Conservation (phyloP, 2,797 vertebrate species). For the Hydrolagus colliei region DNA sequence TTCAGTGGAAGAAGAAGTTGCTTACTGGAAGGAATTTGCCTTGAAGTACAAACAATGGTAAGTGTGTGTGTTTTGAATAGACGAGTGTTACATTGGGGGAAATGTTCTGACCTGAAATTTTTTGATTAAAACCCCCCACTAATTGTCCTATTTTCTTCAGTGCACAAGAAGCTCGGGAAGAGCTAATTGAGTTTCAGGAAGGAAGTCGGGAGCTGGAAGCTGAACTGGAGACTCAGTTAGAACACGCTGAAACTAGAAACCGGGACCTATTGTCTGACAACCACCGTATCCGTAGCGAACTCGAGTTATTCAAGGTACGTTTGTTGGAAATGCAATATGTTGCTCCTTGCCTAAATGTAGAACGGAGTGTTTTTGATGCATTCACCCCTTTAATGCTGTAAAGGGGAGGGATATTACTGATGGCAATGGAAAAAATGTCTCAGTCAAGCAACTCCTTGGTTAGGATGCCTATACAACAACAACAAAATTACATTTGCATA, state of each 20-base stretch:
- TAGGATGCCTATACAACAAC: no score
- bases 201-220: constrained; percentile 94
- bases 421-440: neutral
- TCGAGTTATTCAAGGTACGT: constrained; percentile 79
- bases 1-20: constrained; percentile 73
- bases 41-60: constrained; percentile 78
- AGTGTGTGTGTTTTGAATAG: neutral
- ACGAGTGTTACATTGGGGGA: neutral
- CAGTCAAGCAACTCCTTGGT: no score
- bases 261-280: constrained; percentile 80
- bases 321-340: neutral
- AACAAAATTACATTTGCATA: no score
- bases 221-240: constrained; percentile 83
- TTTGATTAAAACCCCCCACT: neutral
- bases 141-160: constrained; percentile 47
- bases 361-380: neutral
- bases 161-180: constrained; percentile 75
- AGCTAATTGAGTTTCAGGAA: constrained; percentile 90
- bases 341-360: neutral
- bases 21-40: constrained; percentile 82
- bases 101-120: neutral
- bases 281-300: constrained; percentile 71
- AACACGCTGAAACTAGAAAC: constrained; percentile 81
- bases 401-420: neutral
- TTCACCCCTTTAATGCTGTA: neutral